Conservation (phyloP, 2,113 vertebrate species). For the Psilopsiagon aurifrons region DNA sequence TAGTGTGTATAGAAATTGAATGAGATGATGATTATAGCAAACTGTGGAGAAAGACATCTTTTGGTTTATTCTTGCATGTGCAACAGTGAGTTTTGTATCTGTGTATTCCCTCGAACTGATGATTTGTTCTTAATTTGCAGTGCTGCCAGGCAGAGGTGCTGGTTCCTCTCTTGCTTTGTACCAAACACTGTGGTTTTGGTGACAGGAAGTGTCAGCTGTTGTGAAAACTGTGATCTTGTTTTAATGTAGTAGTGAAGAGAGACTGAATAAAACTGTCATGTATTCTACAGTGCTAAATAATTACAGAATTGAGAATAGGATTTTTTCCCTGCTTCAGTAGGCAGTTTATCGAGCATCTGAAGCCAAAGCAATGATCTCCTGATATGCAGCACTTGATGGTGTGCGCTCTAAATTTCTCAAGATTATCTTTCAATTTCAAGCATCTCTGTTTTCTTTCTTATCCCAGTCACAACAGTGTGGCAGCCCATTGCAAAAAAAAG, state of each 20-base stretch:
- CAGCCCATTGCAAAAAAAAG: not conserved
- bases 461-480: not conserved
- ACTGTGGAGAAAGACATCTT: not conserved
- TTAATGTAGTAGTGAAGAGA: conserved; percentile 10
- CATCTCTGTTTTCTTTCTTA: not conserved
- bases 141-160: not conserved
- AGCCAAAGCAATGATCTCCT: not conserved
- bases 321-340: not conserved
- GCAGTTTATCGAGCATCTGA: not conserved
- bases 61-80: not conserved
- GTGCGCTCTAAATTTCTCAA: not conserved
- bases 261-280: not conserved
- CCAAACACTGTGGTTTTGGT: not conserved
- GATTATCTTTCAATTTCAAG: not conserved
- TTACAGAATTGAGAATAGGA: not conserved
- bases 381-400: not conserved
- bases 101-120: not conserved
- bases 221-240: conserved; percentile 24
- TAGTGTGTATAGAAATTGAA: not conserved
- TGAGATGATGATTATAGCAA: not conserved
- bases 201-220: conserved; percentile 18
- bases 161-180: not conserved
- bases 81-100: not conserved
- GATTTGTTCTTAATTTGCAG: not conserved
- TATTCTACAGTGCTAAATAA: conserved; percentile 10